Evolutionary conservation across 2,888 invertebrate species (phyloP).

Genomic region (Trichacis sp.): DNA sequence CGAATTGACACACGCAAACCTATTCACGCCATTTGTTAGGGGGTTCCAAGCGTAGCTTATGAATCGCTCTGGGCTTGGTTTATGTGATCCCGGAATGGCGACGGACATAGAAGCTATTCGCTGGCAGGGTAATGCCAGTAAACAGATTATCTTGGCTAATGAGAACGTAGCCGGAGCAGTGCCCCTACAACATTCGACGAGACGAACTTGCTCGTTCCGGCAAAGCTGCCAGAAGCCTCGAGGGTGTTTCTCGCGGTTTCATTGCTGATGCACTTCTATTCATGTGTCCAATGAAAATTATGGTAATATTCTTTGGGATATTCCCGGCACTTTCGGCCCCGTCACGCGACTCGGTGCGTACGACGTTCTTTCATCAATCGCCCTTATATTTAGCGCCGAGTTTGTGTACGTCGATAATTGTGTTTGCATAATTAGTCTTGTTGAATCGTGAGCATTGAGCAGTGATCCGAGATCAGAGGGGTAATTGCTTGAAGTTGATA

Average conservation of each 20-base stretch:
- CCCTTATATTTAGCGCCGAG: not conserved
- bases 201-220: slow-evolving; percentile 18
- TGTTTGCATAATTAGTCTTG: slow-evolving; percentile 4
- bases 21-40: slow-evolving; percentile 44
- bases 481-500: slow-evolving; percentile 4
- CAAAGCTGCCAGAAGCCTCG: slow-evolving; percentile 18
- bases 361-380: not conserved
- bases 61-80: slow-evolving; percentile 43
- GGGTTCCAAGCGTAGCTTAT: slow-evolving; percentile 45
- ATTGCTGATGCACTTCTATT: slow-evolving; percentile 28
- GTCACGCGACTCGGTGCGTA: not conserved
- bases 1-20: slow-evolving; percentile 36
- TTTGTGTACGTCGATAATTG: not conserved
- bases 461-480: not conserved
- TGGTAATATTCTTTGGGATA: slow-evolving; percentile 16
- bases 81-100: slow-evolving; percentile 43
- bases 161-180: slow-evolving; percentile 48
- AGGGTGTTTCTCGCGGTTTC: slow-evolving; percentile 28
- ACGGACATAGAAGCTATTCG: slow-evolving; percentile 36
- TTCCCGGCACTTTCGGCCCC: not conserved
- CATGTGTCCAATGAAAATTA: slow-evolving; percentile 31
- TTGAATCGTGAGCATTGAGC: slow-evolving; percentile 3
- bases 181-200: slow-evolving; percentile 28
- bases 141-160: slow-evolving; percentile 59
- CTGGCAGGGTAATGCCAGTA: slow-evolving; percentile 44